These are phyloP conservation scores for Planiliza haematocheilus DNA, from an alignment of 2,113 vertebrate species.

Conservation along the genomic window DNA sequence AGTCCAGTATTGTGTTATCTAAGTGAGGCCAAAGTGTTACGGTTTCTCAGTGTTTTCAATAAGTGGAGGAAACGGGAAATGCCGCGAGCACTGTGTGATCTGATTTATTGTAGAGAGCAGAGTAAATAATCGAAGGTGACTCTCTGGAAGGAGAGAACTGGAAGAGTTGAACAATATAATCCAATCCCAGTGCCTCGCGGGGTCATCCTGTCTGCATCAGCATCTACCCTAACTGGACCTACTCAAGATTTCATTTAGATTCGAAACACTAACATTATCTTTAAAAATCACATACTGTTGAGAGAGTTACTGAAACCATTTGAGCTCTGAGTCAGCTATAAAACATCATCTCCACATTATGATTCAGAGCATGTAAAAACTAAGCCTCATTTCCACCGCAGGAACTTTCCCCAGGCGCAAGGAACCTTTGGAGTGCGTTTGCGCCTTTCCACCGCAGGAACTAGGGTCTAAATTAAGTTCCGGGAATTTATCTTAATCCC, in stretches of 20 bases:
- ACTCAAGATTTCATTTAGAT: slow-evolving; percentile 5
- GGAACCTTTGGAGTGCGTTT: too few species aligned
- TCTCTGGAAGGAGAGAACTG: slow-evolving; percentile 44
- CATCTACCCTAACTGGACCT: background rate
- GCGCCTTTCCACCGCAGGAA: too few species aligned
- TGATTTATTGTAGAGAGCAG: slow-evolving; percentile 64
- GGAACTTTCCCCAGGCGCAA: too few species aligned
- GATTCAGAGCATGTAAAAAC: too few species aligned
- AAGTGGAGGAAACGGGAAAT: slow-evolving; percentile 66
- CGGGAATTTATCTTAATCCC: too few species aligned
- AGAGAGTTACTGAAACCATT: too few species aligned
- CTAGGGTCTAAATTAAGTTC: too few species aligned
- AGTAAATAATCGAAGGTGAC: slow-evolving; percentile 70
- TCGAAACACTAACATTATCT: slow-evolving; percentile 9
- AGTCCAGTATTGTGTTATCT: slow-evolving; percentile 46
- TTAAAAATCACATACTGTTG: too few species aligned
- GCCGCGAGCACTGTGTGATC: slow-evolving; percentile 39
- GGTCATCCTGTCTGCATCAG: slow-evolving; percentile 22
- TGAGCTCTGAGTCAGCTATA: too few species aligned
- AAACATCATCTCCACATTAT: too few species aligned
- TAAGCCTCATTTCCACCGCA: too few species aligned
- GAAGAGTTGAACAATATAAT: slow-evolving; percentile 44
- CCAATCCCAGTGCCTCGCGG: slow-evolving; percentile 27
- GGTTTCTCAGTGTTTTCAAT: slow-evolving; percentile 57
- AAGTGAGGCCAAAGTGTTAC: slow-evolving; percentile 28